A percentile compares a stretch with the other conserved stretches of the same genome.
Evolutionary conservation across 2,888 invertebrate species (phyloP).

Genomic region (Mythimna impura): DNA sequence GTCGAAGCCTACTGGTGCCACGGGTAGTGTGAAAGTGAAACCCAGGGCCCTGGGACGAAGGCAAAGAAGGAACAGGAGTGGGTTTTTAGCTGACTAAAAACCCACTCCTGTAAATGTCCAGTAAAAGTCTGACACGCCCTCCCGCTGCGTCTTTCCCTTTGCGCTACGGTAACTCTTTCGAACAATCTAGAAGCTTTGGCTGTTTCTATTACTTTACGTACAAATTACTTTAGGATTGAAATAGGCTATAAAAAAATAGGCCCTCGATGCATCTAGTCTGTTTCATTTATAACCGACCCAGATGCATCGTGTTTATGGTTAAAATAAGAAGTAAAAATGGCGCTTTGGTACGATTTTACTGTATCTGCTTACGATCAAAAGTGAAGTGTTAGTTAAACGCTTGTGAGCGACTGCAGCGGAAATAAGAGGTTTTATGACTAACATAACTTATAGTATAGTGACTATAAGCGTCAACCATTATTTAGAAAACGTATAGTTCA

Average conservation of each 20-base stretch:
- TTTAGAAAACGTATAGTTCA: not conserved
- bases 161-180: no score
- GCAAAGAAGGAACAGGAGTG: no score
- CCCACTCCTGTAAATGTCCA: no score
- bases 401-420: conserved; percentile 36
- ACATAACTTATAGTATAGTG: conserved; percentile 20
- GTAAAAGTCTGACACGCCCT: no score
- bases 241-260: not conserved
- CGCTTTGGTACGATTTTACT: conserved; percentile 1
- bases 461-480: conserved; percentile 24
- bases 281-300: not conserved
- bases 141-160: no score
- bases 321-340: conserved; percentile 27
- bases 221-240: no score
- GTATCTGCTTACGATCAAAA: conserved; percentile 7
- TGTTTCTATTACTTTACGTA: no score
- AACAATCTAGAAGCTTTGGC: no score
- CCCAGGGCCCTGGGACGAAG: no score
- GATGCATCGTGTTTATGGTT: not conserved
- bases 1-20: no score
- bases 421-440: conserved; percentile 51
- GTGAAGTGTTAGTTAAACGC: conserved; percentile 19
- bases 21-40: no score
- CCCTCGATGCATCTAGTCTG: not conserved
- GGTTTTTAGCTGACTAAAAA: no score